These are phyloP conservation scores for Orthonyx spaldingii DNA, from an alignment of 2,113 vertebrate species.

Conservation along the genomic window DNA sequence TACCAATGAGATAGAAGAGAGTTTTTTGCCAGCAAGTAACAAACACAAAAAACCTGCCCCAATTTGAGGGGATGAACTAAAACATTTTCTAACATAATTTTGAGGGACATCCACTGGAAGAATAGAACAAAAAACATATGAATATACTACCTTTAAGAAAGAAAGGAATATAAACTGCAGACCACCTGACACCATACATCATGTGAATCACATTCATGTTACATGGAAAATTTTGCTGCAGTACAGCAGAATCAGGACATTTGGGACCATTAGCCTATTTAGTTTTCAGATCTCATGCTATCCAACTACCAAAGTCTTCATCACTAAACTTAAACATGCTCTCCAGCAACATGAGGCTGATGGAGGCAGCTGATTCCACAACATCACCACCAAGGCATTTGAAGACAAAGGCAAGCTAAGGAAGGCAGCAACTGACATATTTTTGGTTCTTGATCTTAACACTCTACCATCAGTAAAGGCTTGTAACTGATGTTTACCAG, in stretches of 20 bases:
- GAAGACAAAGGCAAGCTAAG: neutral
- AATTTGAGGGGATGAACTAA: neutral
- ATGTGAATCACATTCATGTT: neutral
- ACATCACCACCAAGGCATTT: neutral
- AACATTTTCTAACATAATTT: neutral
- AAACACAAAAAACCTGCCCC: neutral
- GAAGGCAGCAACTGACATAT: neutral
- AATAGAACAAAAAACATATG: neutral
- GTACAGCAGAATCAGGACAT: neutral
- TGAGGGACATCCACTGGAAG: neutral
- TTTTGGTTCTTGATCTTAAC: neutral
- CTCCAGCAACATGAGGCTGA: neutral
- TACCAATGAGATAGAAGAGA: neutral
- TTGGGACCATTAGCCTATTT: neutral
- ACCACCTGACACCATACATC: neutral
- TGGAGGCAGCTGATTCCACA: neutral
- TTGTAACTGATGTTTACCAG: neutral
- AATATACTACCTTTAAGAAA: neutral
- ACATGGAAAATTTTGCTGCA: neutral
- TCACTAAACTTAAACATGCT: accelerated
- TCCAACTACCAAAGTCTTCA: neutral
- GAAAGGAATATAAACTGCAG: neutral
- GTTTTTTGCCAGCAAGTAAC: neutral
- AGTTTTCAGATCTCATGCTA: neutral
- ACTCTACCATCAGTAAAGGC: neutral